Conservation (phyloP, 2,113 vertebrate species). For the Python bivittatus region DNA sequence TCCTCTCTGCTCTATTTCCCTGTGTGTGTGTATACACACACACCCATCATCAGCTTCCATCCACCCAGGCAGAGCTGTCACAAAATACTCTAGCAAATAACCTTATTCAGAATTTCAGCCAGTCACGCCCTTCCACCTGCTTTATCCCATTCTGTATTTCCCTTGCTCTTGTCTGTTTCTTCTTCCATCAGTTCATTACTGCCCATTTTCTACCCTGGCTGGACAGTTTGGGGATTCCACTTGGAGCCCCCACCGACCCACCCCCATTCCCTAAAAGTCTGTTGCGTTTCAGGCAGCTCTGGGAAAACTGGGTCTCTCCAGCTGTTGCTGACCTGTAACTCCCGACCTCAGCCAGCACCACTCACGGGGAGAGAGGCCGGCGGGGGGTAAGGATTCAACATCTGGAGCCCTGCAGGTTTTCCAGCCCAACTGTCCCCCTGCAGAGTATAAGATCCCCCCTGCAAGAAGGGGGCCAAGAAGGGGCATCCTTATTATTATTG, state of each 20-base stretch:
- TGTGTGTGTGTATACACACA: too few relatives aligned
- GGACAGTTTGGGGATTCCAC: too few relatives aligned
- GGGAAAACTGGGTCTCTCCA: not conserved
- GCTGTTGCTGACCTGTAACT: not conserved
- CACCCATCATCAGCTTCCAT: too few relatives aligned
- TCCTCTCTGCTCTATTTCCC: too few relatives aligned
- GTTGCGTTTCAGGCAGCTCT: not conserved
- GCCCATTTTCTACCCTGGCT: too few relatives aligned
- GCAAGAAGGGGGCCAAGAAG: too few relatives aligned
- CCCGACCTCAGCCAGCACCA: not conserved
- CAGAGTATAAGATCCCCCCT: not conserved
- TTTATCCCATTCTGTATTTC: not conserved
- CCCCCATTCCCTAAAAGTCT: not conserved
- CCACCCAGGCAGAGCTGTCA: not conserved
- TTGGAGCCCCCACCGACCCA: too few relatives aligned
- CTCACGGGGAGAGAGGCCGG: not conserved
- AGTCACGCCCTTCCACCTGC: not conserved
- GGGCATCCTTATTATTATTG: not conserved
- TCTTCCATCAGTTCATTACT: not conserved
- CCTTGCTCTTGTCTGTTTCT: too few relatives aligned
- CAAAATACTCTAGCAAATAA: not conserved
- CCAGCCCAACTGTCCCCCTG: not conserved
- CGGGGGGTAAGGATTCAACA: not conserved
- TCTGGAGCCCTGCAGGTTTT: too few relatives aligned
- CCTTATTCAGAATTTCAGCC: not conserved